These are phyloP conservation scores for Pantherophis vulpinus DNA, from an alignment of 2,797 vertebrate species.

Conservation along the genomic window DNA sequence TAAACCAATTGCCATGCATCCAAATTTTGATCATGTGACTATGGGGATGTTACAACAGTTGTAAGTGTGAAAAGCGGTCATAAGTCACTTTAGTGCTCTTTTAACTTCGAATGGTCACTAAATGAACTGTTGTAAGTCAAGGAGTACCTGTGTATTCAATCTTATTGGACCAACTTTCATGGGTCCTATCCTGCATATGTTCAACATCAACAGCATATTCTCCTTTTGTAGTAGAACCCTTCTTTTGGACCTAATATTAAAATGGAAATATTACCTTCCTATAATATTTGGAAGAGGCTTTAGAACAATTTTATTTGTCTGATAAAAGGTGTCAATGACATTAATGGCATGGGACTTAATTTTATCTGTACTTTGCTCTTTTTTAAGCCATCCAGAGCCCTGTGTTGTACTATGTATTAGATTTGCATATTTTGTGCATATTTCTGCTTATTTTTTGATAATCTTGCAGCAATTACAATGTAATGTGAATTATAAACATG, in stretches of 20 bases:
- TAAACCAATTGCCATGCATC: background rate
- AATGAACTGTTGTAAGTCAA: background rate
- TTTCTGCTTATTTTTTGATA: background rate
- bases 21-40: background rate
- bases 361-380: background rate
- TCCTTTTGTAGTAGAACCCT: background rate
- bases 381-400: background rate
- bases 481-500: background rate
- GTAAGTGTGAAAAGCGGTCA: background rate
- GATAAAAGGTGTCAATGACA: background rate
- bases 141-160: background rate
- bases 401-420: too few relatives aligned
- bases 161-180: background rate
- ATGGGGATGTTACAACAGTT: background rate
- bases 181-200: background rate
- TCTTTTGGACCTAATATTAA: background rate
- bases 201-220: background rate
- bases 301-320: background rate
- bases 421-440: background rate
- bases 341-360: background rate
- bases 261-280: background rate
- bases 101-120: background rate
- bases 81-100: background rate
- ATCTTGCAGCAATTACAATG: background rate
- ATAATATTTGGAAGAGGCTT: background rate